phyloP scores from a whole-genome alignment of 2,113 vertebrate species.

The Engraulis encrasicolus region DNA sequence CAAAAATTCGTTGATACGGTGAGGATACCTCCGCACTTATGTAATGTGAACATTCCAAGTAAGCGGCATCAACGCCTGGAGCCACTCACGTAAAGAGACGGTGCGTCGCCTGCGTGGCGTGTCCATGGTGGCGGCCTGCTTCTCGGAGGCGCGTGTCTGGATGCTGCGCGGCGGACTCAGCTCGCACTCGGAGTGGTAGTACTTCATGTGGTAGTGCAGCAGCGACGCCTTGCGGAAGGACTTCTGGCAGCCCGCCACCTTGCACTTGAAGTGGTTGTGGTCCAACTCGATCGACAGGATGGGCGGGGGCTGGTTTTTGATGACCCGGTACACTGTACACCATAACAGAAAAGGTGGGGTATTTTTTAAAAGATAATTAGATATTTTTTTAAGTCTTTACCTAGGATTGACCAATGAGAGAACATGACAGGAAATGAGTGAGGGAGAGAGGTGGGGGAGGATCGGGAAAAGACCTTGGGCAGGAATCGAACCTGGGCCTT shows the following conservation, averaged over 20 bases:
- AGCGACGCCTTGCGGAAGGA: conserved; percentile 95
- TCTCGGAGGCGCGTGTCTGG: conserved; percentile 81
- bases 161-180: conserved; percentile 78
- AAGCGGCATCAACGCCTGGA: not conserved
- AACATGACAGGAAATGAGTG: no score
- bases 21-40: no score
- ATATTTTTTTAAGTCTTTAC: no score
- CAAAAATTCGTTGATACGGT: no score
- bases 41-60: not conserved
- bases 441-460: no score
- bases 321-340: conserved; percentile 85
- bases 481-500: no score
- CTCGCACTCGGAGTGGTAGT: conserved; percentile 89
- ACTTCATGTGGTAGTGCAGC: conserved; percentile 97
- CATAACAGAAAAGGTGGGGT: not conserved
- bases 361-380: not conserved
- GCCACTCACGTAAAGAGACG: conserved; percentile 78
- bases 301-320: conserved; percentile 84
- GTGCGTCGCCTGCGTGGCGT: conserved; percentile 80
- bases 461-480: no score
- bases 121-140: conserved; percentile 71
- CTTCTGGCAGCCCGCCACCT: conserved; percentile 87
- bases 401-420: no score
- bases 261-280: conserved; percentile 94
- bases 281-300: conserved; percentile 87